Base-by-base conservation (phyloP, 2,888 invertebrate genomes). In the Dusona sp. region DNA sequence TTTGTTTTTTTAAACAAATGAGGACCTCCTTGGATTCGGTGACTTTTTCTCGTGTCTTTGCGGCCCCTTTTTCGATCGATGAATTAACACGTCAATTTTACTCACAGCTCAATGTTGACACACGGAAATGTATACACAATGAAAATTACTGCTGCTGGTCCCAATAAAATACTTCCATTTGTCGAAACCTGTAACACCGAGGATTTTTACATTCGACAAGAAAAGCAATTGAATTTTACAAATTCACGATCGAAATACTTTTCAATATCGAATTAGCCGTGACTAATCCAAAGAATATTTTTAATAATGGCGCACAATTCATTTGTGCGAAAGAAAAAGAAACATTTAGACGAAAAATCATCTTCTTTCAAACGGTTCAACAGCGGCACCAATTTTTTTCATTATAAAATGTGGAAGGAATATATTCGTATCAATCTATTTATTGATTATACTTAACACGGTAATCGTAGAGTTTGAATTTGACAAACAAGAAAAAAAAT, bases 381-480 rank as follows among this genome's bases (percentile, higher is more conserved):
- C 29, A 29, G 16, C 61, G 11, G 6, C 42, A 13, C n/a, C 1
- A 22, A 42, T 42, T 42, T 38, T 22, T 70, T 70, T 70, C 29
- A 29, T 70, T 19, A 29, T 16, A 45, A 54, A 73, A 80, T 51
- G 54, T 42, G 67, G 73, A 80, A 81, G 42, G 48, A 77, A 83
- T 68, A 70, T 83, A 79, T 81, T 78, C 61, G 77, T 84, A 73
- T 83, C 68, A 61, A 74, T 86, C 67, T 74, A 80, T 83, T 86
- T 81, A 83, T 86, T 83, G 80, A 68, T 78, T 83, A 75, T 75
- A 83, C 78, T 83, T 73, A 79, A 86, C 68, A 83, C 51, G 64
- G 4, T 51, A 80, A 29, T 77, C 83, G 77, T 33, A 82, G 72
- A 74, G 74, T 72, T 48, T 33, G 13, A 64, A 65, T 42, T 57